phyloP scores from a whole-genome alignment of 2,113 vertebrate species.

The Otocyon megalotis region DNA sequence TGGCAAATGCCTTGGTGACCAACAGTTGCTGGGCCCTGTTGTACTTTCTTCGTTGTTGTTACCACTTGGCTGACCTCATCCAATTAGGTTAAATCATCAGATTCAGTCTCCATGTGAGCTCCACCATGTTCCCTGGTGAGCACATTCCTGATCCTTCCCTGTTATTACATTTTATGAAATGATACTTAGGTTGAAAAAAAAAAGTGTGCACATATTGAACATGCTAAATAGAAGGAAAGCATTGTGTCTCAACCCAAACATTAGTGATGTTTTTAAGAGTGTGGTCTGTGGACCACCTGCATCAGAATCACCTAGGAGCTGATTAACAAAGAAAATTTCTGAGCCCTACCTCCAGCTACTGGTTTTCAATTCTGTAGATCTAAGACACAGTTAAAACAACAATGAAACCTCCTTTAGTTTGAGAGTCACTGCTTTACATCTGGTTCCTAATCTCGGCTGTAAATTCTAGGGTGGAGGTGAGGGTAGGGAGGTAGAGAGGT shows the following conservation, averaged over 20 bases:
- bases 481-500: background rate
- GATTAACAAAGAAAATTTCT: background rate
- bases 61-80: background rate
- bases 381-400: background rate
- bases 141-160: background rate
- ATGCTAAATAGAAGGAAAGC: background rate
- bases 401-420: background rate
- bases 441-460: background rate
- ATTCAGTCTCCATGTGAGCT: background rate
- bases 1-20: background rate
- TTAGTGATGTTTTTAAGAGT: background rate
- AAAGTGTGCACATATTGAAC: background rate
- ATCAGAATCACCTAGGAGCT: background rate
- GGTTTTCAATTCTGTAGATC: background rate
- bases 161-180: background rate
- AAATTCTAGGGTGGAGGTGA: background rate
- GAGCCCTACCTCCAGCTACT: background rate
- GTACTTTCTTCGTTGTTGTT: background rate
- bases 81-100: background rate
- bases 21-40: background rate
- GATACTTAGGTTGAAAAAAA: background rate
- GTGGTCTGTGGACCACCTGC: background rate
- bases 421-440: background rate
- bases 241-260: background rate
- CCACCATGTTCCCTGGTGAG: background rate